A percentile compares a stretch with the other conserved stretches of the same genome.
These are phyloP conservation scores for Telenomus remus DNA, from an alignment of 1,140 invertebrate species.

Conservation along the genomic window DNA sequence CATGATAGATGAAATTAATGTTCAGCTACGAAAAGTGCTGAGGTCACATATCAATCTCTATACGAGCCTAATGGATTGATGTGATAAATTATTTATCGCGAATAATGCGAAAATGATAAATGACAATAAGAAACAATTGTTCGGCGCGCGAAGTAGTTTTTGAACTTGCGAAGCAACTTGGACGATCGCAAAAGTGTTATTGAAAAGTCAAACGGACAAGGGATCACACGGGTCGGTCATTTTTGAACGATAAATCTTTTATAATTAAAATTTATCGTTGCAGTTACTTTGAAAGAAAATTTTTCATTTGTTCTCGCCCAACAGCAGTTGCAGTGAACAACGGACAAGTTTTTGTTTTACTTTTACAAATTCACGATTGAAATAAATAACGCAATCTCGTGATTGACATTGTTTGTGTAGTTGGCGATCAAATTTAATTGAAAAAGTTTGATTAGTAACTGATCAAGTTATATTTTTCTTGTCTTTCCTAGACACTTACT, in stretches of 20 bases:
- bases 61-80: slow-evolving; percentile 44
- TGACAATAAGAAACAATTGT: slow-evolving; percentile 3
- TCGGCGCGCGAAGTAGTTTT: background rate
- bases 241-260: no score
- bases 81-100: slow-evolving; percentile 27
- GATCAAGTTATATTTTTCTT: slow-evolving; percentile 20
- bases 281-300: no score
- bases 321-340: no score
- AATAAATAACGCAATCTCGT: slow-evolving; percentile 30
- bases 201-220: no score
- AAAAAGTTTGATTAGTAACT: slow-evolving; percentile 45
- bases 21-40: slow-evolving; percentile 29
- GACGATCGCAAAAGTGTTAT: no score
- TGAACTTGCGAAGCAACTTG: background rate
- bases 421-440: slow-evolving; percentile 49
- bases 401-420: slow-evolving; percentile 28
- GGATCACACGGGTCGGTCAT: no score
- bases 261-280: no score
- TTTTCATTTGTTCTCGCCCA: no score
- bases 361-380: slow-evolving; percentile 19
- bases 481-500: slow-evolving; percentile 39
- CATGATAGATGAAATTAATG: slow-evolving; percentile 51
- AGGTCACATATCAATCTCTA: slow-evolving; percentile 17
- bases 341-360: slow-evolving; percentile 5
- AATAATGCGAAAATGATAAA: slow-evolving; percentile 27